A percentile compares a stretch with the other conserved stretches of the same genome.
These are phyloP conservation scores for Lontra canadensis DNA, from an alignment of 2,113 vertebrate genomes.

Conservation along the genomic window DNA sequence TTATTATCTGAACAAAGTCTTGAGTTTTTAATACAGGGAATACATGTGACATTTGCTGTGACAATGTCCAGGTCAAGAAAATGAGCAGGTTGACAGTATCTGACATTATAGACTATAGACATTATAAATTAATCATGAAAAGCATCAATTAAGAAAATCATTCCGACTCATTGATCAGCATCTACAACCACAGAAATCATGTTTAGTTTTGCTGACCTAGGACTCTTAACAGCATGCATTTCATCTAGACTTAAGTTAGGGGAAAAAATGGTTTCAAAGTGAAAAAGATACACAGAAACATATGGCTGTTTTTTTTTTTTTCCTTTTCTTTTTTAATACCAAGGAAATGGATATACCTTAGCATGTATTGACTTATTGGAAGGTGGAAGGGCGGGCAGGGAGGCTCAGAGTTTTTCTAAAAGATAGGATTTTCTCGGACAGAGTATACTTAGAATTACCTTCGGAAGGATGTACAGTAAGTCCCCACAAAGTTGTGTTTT, in stretches of 20 bases:
- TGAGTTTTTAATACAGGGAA: not conserved
- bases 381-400: not conserved
- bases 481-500: not conserved
- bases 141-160: not conserved
- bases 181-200: not conserved
- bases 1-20: not conserved
- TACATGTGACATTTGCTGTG: not conserved
- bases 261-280: not conserved
- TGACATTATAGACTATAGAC: not conserved
- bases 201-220: not conserved
- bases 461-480: not conserved
- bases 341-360: not conserved
- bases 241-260: constrained; percentile 9
- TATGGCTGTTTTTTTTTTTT: not conserved
- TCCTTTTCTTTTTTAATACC: not conserved
- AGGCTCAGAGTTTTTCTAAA: not conserved
- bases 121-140: not conserved
- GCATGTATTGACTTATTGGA: not conserved
- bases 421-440: not conserved
- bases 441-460: not conserved
- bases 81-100: not conserved
- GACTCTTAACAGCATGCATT: not conserved
- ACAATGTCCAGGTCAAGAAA: not conserved
- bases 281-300: not conserved
- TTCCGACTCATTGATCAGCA: not conserved